Conservation (phyloP, 2,113 vertebrate species). For the Antidorcas marsupialis region DNA sequence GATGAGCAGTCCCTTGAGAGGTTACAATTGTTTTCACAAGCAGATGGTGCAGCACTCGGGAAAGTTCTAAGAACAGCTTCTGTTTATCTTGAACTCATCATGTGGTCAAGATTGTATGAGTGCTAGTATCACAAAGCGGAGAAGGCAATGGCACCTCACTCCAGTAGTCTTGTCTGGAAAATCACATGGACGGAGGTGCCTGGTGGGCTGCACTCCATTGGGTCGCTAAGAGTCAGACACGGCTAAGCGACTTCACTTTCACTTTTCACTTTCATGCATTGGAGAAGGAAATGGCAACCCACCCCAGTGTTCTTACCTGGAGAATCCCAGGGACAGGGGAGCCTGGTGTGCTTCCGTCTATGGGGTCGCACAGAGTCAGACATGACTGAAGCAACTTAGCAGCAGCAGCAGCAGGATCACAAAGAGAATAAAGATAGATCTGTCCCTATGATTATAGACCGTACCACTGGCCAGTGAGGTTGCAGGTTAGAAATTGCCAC, state of each 20-base stretch:
- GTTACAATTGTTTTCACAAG: neutral
- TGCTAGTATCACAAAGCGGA: too few relatives aligned
- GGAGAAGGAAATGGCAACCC: too few relatives aligned
- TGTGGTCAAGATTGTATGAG: neutral
- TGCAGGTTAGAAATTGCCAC: neutral
- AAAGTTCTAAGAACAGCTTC: neutral
- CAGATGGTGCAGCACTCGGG: neutral
- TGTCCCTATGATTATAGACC: neutral
- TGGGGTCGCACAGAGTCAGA: too few relatives aligned
- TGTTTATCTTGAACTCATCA: neutral
- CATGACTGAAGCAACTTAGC: too few relatives aligned
- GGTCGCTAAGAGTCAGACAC: rapidly evolving
- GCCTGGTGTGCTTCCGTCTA: rapidly evolving
- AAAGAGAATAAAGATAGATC: neutral
- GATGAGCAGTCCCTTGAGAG: neutral
- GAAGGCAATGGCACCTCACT: too few relatives aligned
- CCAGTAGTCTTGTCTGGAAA: too few relatives aligned
- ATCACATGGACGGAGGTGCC: rapidly evolving
- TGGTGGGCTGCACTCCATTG: too few relatives aligned
- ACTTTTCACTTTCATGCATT: too few relatives aligned
- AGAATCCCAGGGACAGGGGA: too few relatives aligned
- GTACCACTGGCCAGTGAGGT: neutral
- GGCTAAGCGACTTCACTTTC: too few relatives aligned
- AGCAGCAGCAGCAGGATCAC: too few relatives aligned
- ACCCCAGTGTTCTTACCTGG: too few relatives aligned